These are phyloP conservation scores for Cheilosia impressa DNA, from an alignment of 2,888 invertebrate genomes.

Conservation along the genomic window DNA sequence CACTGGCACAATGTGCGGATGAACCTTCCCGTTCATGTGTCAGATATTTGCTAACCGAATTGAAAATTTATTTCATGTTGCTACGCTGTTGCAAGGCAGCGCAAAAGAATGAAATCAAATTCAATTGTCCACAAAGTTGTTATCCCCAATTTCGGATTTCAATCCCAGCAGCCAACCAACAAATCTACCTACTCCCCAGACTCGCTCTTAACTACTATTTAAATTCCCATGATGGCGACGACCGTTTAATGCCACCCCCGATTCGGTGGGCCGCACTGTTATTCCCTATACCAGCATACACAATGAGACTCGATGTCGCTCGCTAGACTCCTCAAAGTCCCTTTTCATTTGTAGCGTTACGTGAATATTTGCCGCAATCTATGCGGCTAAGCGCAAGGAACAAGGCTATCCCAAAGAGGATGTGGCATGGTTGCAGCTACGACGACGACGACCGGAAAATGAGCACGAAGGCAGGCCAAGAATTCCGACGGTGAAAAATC, in stretches of 20 bases:
- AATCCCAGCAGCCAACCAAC: neutral
- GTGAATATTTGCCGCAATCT: conserved; percentile 56
- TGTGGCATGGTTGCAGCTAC: conserved; percentile 42
- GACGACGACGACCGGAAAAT: conserved; percentile 38
- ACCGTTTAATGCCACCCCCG: conserved; percentile 52
- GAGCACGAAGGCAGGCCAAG: conserved; percentile 45
- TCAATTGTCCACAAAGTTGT: conserved; percentile 70
- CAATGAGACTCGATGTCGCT: neutral
- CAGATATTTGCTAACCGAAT: conserved; percentile 53
- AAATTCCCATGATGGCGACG: conserved; percentile 45
- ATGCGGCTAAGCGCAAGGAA: conserved; percentile 38
- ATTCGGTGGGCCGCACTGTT: neutral
- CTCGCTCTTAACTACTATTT: conserved; percentile 33
- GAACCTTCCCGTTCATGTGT: conserved; percentile 4
- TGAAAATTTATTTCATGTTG: conserved; percentile 49
- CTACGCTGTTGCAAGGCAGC: conserved; percentile 48
- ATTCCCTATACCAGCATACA: neutral
- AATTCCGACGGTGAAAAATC: conserved; percentile 65
- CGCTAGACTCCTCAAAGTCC: conserved; percentile 20
- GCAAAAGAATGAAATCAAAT: conserved; percentile 63
- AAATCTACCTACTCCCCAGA: conserved; percentile 8
- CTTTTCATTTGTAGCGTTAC: conserved; percentile 39
- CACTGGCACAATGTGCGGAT: conserved; percentile 4
- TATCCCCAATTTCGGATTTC: conserved; percentile 35
- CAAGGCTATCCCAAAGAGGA: conserved; percentile 53